Conservation (phyloP, 2,113 vertebrate genomes). For the Agapornis roseicollis region DNA sequence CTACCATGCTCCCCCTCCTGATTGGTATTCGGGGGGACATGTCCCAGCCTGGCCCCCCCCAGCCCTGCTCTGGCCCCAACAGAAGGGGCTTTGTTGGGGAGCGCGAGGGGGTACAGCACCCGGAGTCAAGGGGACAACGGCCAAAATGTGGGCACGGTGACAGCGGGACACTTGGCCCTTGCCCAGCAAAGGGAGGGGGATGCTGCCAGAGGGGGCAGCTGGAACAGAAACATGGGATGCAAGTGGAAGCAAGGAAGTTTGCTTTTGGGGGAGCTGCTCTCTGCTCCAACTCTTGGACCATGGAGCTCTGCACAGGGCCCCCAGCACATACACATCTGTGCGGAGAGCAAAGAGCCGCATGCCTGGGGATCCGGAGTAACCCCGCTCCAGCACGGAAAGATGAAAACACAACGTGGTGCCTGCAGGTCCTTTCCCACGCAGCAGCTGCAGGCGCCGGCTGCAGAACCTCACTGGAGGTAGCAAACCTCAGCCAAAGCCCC, state of each 20-base stretch:
- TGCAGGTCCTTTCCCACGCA: background rate
- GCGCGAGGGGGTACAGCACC: background rate
- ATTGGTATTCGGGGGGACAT: slow-evolving; percentile 63
- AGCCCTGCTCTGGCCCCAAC: background rate
- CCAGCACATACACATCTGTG: background rate
- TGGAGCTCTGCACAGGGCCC: background rate
- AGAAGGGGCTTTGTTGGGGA: slow-evolving; percentile 62
- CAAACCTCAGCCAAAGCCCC: background rate
- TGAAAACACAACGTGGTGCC: background rate
- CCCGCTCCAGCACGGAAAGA: background rate
- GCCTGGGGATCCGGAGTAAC: background rate
- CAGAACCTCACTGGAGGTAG: background rate
- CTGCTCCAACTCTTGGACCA: background rate
- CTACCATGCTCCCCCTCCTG: background rate
- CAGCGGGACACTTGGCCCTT: background rate
- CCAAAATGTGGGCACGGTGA: background rate
- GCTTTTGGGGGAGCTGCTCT: background rate
- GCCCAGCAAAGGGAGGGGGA: background rate
- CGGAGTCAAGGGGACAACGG: background rate
- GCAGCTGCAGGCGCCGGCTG: background rate
- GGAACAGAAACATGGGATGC: background rate
- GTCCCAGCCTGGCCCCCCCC: background rate
- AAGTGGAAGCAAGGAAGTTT: background rate
- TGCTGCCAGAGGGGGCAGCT: background rate
- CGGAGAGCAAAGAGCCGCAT: background rate